A percentile compares a stretch with the other conserved stretches of the same genome.
Conservation (phyloP, 2,113 vertebrate genomes). For the Cygnus atratus region DNA sequence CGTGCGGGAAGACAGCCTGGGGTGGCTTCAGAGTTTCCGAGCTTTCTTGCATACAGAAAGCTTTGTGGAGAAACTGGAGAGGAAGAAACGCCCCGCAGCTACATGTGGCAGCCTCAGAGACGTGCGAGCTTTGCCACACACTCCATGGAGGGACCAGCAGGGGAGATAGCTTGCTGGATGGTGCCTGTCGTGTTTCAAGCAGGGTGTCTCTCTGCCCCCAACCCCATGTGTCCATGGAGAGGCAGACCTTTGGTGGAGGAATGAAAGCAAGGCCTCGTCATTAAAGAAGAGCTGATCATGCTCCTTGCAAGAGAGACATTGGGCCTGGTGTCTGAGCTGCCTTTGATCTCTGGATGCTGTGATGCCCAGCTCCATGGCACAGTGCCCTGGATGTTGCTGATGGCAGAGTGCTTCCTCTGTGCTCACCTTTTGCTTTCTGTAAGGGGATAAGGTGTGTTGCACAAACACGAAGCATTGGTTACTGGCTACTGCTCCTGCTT, state of each 20-base stretch:
- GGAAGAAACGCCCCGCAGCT: background rate
- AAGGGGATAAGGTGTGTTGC: background rate
- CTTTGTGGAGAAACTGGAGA: background rate
- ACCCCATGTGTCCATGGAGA: background rate
- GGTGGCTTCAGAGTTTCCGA: background rate
- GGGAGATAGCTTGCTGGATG: background rate
- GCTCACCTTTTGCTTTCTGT: background rate
- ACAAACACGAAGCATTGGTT: background rate
- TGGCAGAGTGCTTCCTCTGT: background rate
- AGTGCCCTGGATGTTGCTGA: fast-evolving
- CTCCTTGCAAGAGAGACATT: background rate
- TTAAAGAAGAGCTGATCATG: background rate
- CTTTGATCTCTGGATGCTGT: fast-evolving
- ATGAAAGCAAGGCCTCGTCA: background rate
- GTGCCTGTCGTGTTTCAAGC: background rate
- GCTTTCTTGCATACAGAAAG: background rate
- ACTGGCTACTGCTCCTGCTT: background rate
- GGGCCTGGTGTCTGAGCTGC: background rate
- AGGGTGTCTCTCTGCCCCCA: background rate
- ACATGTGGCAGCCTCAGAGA: background rate
- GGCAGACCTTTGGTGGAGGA: background rate
- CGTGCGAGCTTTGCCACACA: background rate
- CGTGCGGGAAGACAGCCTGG: fast-evolving
- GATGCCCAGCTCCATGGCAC: background rate
- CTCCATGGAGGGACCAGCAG: background rate